Percentiles rank a stretch among this genome's conserved stretches.
These are phyloP conservation scores for Micromesistius poutassou DNA, from an alignment of 2,797 vertebrate species.

Conservation along the genomic window DNA sequence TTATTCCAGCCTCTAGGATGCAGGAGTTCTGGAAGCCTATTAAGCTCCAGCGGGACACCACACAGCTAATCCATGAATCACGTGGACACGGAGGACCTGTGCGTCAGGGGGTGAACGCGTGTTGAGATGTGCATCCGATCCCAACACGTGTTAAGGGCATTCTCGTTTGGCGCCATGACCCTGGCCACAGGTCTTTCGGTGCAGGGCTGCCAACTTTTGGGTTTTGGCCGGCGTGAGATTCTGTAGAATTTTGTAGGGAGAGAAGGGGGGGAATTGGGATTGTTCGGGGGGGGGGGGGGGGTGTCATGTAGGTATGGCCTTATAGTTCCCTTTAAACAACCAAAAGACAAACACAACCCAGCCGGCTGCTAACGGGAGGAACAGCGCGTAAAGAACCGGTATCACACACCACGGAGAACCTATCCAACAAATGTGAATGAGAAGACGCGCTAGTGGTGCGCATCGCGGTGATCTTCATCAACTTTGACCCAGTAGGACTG, in stretches of 20 bases:
- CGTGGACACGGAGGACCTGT: slow-evolving; percentile 41
- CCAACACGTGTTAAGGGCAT: not conserved
- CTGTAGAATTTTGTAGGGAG: too few species aligned
- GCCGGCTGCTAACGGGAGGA: not conserved
- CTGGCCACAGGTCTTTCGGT: too few species aligned
- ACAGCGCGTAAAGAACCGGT: not conserved
- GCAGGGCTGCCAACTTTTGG: too few species aligned
- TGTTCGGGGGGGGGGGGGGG: too few species aligned
- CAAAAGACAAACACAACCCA: not conserved
- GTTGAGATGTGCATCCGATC: too few species aligned
- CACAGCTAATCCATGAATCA: slow-evolving; percentile 54
- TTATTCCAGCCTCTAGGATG: not conserved
- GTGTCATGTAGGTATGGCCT: too few species aligned
- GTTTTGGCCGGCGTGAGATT: too few species aligned
- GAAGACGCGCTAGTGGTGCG: not conserved
- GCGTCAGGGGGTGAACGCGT: not conserved
- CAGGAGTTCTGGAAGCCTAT: not conserved
- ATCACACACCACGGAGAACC: not conserved
- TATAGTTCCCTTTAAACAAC: not conserved
- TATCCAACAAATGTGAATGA: not conserved
- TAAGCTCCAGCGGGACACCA: not conserved
- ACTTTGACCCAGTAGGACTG: not conserved
- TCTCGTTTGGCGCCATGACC: not conserved
- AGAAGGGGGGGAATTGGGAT: too few species aligned
- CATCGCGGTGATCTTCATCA: too few species aligned